phyloP scores from a whole-genome alignment of 2,888 invertebrate species.

The Apotomis capreana region DNA sequence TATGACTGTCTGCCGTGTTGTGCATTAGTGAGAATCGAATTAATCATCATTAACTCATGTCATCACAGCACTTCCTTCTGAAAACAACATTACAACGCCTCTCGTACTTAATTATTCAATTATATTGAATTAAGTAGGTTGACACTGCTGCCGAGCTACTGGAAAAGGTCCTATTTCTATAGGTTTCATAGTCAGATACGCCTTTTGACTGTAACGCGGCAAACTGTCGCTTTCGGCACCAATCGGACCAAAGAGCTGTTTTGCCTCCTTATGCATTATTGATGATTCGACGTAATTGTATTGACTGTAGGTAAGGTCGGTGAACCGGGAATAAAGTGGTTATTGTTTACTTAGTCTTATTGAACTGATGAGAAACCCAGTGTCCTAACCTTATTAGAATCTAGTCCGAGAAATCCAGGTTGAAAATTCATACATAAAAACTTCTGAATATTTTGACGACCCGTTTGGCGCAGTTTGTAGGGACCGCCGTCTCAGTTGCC shows the following conservation, averaged over 20 bases:
- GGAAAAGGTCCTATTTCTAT: no score
- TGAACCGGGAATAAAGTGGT: slow-evolving; percentile 1
- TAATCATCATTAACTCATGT: slow-evolving; percentile 1
- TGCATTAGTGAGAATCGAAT: not conserved
- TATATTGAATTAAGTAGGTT: slow-evolving; percentile 4
- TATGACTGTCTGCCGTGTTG: not conserved
- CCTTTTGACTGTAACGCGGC: no score
- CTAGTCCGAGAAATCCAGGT: no score
- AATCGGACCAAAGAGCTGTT: not conserved
- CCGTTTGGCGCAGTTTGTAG: no score
- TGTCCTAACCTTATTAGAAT: no score
- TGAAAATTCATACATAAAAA: no score
- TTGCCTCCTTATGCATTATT: not conserved
- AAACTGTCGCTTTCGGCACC: not conserved
- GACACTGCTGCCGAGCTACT: not conserved
- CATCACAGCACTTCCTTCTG: slow-evolving; percentile 7
- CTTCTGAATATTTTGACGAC: no score
- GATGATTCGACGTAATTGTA: not conserved
- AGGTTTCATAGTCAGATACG: no score
- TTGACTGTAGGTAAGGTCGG: not conserved
- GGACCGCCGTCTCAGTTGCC: no score
- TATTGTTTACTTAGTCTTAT: not conserved
- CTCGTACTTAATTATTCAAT: slow-evolving; percentile 3
- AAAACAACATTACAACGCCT: slow-evolving; percentile 16
- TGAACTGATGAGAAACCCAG: not conserved